Percentiles rank a stretch among this genome's conserved stretches.
Conservation (phyloP, 1,140 invertebrate genomes). For the Aphelenchoides fujianensis region DNA sequence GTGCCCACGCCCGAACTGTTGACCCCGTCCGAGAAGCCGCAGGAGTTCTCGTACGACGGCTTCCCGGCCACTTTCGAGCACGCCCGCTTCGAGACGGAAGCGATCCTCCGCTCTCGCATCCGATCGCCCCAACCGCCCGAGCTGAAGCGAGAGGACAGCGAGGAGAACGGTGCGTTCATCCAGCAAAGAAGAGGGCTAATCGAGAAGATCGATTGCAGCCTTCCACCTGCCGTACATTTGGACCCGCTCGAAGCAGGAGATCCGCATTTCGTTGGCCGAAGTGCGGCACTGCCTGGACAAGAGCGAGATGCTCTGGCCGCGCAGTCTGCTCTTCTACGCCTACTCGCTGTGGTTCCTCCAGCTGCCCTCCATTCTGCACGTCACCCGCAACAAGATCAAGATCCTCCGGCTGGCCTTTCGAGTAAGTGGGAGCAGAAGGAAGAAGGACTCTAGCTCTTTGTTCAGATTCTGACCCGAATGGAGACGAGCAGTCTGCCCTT, state of each 20-base stretch:
- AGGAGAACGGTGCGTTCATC: background rate
- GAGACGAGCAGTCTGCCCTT: slow-evolving; percentile 40
- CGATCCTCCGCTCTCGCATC: slow-evolving; percentile 3
- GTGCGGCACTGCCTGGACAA: slow-evolving; percentile 72
- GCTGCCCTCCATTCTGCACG: slow-evolving; percentile 75
- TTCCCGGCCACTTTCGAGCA: slow-evolving; percentile 50
- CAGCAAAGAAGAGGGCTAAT: background rate
- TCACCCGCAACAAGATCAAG: slow-evolving; percentile 70
- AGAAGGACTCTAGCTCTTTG: background rate
- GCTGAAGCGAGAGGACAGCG: background rate
- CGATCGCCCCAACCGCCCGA: background rate
- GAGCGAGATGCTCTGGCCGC: slow-evolving; percentile 81
- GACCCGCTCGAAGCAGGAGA: slow-evolving; percentile 65
- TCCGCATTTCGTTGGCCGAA: slow-evolving; percentile 43
- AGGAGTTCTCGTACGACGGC: slow-evolving; percentile 53
- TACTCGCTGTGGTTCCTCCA: slow-evolving; percentile 93
- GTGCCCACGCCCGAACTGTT: slow-evolving; percentile 85
- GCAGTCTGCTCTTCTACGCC: slow-evolving; percentile 68
- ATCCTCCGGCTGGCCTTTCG: slow-evolving; percentile 64
- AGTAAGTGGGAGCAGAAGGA: slow-evolving; percentile 25
- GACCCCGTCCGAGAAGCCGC: slow-evolving; percentile 43
- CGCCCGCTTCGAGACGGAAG: slow-evolving; percentile 55
- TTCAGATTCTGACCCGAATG: slow-evolving; percentile 45
- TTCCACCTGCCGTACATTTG: slow-evolving; percentile 62
- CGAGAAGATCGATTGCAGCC: background rate